These are phyloP conservation scores for Protobothrops mucrosquamatus DNA, from an alignment of 2,113 vertebrate genomes.

Conservation along the genomic window DNA sequence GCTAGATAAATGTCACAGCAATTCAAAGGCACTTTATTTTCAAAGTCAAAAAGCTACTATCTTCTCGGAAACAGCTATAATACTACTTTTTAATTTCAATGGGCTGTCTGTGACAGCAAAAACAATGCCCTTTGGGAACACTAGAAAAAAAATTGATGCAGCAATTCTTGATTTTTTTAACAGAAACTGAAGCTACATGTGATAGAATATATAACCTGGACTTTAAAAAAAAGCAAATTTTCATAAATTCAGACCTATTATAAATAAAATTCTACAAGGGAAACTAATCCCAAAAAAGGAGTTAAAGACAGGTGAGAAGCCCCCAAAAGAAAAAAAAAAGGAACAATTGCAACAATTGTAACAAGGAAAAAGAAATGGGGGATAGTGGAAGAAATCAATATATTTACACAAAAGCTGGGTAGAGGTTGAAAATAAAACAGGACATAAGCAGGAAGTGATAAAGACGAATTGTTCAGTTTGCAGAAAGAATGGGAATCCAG, in stretches of 20 bases:
- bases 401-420: neutral
- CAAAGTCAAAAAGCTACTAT: neutral
- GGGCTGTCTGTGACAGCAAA: neutral
- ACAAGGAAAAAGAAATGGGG: neutral
- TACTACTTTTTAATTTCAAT: conserved; percentile 12
- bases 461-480: neutral
- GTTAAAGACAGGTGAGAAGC: neutral
- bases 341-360: neutral
- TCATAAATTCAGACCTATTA: neutral
- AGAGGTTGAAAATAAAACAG: neutral
- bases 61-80: neutral
- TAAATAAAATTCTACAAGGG: neutral
- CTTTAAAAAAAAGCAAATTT: neutral
- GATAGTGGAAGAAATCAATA: neutral
- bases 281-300: neutral
- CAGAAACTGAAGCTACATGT: neutral
- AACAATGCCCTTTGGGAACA: neutral
- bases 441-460: neutral
- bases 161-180: neutral
- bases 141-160: neutral
- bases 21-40: conserved; percentile 21
- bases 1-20: conserved; percentile 20
- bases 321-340: neutral
- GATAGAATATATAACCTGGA: neutral
- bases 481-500: neutral